Base-by-base conservation (phyloP, 1,140 invertebrate genomes). In the Drosophila jambulina region DNA sequence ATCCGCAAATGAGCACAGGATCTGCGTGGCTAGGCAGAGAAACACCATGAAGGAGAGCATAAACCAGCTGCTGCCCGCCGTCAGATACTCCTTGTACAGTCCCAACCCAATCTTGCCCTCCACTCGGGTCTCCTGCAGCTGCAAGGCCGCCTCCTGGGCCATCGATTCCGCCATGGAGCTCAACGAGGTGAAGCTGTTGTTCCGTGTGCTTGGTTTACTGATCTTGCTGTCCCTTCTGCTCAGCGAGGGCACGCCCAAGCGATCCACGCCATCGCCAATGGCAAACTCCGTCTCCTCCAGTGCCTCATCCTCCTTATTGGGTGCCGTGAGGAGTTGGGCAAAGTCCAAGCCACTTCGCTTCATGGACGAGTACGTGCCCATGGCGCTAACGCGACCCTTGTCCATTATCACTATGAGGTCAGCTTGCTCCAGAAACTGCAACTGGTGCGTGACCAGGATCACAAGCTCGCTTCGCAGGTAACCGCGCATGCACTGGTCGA, bases 361-460 rank as follows among this genome's bases (percentile, higher is more conserved):
- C 34, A 97, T 93, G 67, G 96, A 93, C 6, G 94, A 87, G 78
- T 96, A 96, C 4, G 93, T 94, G 32, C 96, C 96, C 79, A 94
- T 93, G 78, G 96, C 95, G 51, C 93, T 93, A 45, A 94, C 91
- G 62, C 92, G 92, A 1, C 94, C 94, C 91, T 96, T 95, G 82
- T 97, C 96, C 46, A 98, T 85, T 1, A 97, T 93, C 5, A 96
- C 80, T 57, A 97, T 95, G 45, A 94, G 92, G 82, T 97, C 95
- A 6, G 96, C 96, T 17, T 95, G 93, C 79, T 96, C 95, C 5
- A 98, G 92, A 83, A 96, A 97, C 81, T 97, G 97, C 29, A 97
- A 93, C 91, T 97, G 97, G 93, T 98, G 97, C 3, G 97, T 98
- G 15, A 97, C 96, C 9, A 98, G 93, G 57, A 98, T 95, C 38